Base-by-base conservation (phyloP, 2,888 invertebrate genomes). In the Coenonympha arcania region DNA sequence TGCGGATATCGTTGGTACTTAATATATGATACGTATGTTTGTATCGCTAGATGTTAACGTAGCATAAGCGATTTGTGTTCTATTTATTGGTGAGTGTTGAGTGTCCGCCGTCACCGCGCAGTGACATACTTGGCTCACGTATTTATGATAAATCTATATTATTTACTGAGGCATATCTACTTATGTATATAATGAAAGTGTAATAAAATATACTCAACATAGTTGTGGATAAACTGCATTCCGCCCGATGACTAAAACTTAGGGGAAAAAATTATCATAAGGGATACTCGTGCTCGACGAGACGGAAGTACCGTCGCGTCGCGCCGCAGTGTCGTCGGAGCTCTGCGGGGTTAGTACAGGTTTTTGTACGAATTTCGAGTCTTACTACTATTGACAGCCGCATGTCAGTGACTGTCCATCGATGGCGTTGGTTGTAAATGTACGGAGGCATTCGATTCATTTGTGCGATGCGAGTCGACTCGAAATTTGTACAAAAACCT, bases 141-240 rank as follows among this genome's bases (percentile, higher is more conserved):
- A 50, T 52, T 42, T 71, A 61, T 68, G 58, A 64, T 70, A 66
- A 73, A 77, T 78, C 73, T 73, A 73, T 79, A 73, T 76, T 75
- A 73, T 78, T 79, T 76, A 76, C 69, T 78, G 63, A 81, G 75
- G 70, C 72, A 68, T 78, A 74, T 81, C 73, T 83, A 83, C 79
- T 79, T 84, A 80, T 84, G 81, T 85, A 84, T 84, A 82, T 86
- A 84, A 84, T 79, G 82, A 80, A 65, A 52, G 59, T 60, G 58
- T 68, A 61, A 75, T 80, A 72, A 76, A 43, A 76, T 82, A 84
- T 83, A 85, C 83, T 85, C 84, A 84, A 84, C 84, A 79, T 85
- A 84, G 85, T 87, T 87, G 86, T 86, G 87, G 87, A 85, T 85
- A 82, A 36, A 85, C 83, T 84, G 87, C 87, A 87, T 87, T 87